Evolutionary conservation across 1,140 invertebrate genomes (phyloP), one percentile per base, ranked within the genome.

Genomic region (Nephila pilipes): DNA sequence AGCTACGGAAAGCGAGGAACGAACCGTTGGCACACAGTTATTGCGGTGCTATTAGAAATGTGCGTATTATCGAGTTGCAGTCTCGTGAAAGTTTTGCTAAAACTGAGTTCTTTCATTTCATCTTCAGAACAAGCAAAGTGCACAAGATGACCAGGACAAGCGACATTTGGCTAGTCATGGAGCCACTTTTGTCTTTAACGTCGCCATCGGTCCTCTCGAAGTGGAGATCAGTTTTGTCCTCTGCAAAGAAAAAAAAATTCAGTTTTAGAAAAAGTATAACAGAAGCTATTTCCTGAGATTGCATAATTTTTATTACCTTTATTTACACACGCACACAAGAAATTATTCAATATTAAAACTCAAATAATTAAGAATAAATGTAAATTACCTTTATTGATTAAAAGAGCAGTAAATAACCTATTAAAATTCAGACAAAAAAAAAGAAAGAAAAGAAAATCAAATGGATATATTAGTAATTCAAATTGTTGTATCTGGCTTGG

Each of bases 21-120:
- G 89, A 90, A 81, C 89, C 75, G 89, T 90, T 90, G 79, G 89
- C 89, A 90, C 89, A 83, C 87, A 89, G 87, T 89, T 89, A 79
- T 79, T 46, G 75, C 79, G 55, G 89, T 90, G 89, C 89, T 90
- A 90, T 90, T 83, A 69, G 79, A 90, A 60, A 83, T 90, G 89
- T 90, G 89, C 89, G 89, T 75, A 90, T 90, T 90, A 63, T 90
- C 89, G 79, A 90, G 89, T 90, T 90, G 79, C 89, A 81, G 89
- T 90, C 79, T 81, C 79, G 79, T 80, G 89, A 90, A 46, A 90
- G 46, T 89, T 54, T 88, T 69, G 63, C 85, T 88, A 46, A 38
- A 88, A 16, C 63, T 14, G 63, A 25, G n/a, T 29, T 22, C 25
- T 22, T 38, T 88, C 63, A 38, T 36, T 90, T 54, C 87, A 36